phyloP scores from a whole-genome alignment of 2,888 invertebrate genomes.

The Drosophila trichaetosa region DNA sequence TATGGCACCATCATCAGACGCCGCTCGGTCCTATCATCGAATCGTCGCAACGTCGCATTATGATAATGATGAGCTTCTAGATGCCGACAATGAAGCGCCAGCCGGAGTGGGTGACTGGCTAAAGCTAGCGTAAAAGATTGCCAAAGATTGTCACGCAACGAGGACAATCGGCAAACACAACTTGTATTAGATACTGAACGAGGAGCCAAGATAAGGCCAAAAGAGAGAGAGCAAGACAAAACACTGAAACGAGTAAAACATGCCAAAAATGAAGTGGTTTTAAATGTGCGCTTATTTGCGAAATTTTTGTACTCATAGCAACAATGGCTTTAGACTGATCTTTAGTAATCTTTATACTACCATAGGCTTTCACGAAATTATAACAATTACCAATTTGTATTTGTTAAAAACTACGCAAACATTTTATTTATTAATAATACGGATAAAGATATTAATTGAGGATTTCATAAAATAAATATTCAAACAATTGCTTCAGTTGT shows the following conservation, averaged over 20 bases:
- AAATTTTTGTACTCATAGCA: background rate
- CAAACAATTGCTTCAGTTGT: background rate
- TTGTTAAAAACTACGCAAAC: background rate
- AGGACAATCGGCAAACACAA: conserved; percentile 2
- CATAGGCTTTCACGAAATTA: background rate
- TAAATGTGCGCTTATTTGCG: background rate
- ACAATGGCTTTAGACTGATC: background rate
- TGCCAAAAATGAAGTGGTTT: conserved; percentile 2
- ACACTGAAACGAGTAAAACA: background rate
- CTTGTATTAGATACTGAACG: conserved; percentile 2
- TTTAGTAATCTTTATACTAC: background rate
- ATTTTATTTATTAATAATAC: no score
- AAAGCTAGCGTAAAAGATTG: conserved; percentile 7
- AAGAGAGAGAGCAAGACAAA: background rate
- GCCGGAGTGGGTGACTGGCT: conserved; percentile 20
- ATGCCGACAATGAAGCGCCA: conserved; percentile 11
- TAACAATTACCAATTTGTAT: background rate
- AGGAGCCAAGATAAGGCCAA: background rate
- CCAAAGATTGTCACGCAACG: conserved; percentile 3
- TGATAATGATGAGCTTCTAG: conserved; percentile 25
- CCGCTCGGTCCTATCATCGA: conserved; percentile 1
- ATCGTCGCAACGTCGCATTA: conserved; percentile 24
- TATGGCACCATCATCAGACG: conserved; percentile 74
- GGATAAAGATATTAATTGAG: no score
- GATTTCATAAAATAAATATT: background rate